Conservation (phyloP, 2,888 invertebrate species). For the Pristionchus japonicus region DNA sequence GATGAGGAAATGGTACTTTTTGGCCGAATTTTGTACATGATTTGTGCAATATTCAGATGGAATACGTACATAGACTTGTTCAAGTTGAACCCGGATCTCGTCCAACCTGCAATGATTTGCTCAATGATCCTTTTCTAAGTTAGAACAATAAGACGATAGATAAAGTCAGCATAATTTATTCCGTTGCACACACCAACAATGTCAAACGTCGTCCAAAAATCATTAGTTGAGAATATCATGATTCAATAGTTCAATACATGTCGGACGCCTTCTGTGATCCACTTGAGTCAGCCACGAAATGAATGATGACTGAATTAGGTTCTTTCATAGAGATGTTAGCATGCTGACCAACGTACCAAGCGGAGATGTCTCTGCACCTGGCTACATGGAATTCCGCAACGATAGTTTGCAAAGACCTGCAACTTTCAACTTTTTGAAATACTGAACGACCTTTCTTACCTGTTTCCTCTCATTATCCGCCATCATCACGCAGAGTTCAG, state of each 20-base stretch:
- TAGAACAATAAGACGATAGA: neutral
- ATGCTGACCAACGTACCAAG: neutral
- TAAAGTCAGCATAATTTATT: neutral
- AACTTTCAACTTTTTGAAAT: neutral
- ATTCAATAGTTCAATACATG: neutral
- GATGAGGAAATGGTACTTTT: neutral
- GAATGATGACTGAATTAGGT: neutral
- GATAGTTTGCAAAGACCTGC: neutral
- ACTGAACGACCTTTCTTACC: neutral
- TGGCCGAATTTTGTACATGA: neutral
- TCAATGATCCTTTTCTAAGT: neutral
- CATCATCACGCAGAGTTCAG: neutral
- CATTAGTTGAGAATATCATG: neutral
- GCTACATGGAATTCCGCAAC: neutral
- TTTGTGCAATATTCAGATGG: neutral
- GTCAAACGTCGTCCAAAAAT: too few relatives aligned
- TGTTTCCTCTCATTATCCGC: neutral
- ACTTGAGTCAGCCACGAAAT: neutral
- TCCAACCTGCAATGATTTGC: neutral
- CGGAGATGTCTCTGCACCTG: neutral
- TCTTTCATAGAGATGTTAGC: neutral
- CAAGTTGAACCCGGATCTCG: neutral
- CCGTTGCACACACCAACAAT: too few relatives aligned
- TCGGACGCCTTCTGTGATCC: neutral
- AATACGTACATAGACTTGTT: neutral